Base-by-base conservation (phyloP, 2,113 vertebrate species). In the Eublepharis macularius region DNA sequence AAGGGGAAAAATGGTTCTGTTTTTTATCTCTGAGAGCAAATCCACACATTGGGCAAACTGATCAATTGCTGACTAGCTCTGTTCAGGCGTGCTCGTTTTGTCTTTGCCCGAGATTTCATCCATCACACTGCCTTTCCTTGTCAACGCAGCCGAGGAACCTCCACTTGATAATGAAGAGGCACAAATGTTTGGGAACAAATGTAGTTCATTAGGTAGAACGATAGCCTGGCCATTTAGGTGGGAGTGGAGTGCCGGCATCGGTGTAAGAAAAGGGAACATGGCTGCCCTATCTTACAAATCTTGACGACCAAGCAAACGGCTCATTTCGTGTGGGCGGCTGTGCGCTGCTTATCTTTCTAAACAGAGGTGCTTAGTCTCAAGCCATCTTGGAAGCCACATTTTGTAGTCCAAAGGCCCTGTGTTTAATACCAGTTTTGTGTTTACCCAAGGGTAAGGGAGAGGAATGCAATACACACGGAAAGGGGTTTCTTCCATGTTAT, bases 171-270 rank as follows among this genome's bases (percentile, higher is more conserved):
- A 87, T 11, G 0, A 86, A 89, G 16, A 87, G 47, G 41, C 86
- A 87, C 69, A 89, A 82, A 84, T 80, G 17, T 80, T 81, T 73
- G 60, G 76, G 88, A 83, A 90, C 14, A 81, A 88, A 32, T n/a
- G 54, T 86, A 93, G 73, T 54, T 88, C 68, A 81, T 4, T 21
- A 11, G 26, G 9, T 72, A 89, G 76, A 94, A 12, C 78, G 93
- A 84, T 0, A 32, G 66, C 65, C 45, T 14, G 16, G 6, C 39
- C 60, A 0, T 0, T 41, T 10, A 1, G 1, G 29, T 47, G 32
- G 83, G 39, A 51, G 41, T 41, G 8, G 34, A 4, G 26, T 66
- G 47, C 3, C 6, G 4, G 41, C 21, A 2, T 21, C 26, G 39
- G 24, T 24, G 7, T 6, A 26, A 82, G 49, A n/a, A 70, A 85